Evolutionary conservation across 2,113 vertebrate genomes (phyloP).

Genomic region (Oncorhynchus masou): DNA sequence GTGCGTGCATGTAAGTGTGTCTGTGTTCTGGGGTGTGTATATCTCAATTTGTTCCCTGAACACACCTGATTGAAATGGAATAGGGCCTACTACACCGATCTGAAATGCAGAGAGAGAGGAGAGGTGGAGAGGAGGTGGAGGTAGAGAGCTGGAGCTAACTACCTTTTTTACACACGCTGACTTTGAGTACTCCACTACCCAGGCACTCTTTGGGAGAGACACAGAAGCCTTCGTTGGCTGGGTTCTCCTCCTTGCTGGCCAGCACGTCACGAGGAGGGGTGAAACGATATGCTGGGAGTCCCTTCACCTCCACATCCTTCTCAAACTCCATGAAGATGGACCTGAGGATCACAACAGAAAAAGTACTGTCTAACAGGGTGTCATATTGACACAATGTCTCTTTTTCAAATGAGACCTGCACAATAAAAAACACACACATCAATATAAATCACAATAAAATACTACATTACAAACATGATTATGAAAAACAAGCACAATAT

Average conservation of each 20-base stretch:
- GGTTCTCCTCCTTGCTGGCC: conserved; percentile 83
- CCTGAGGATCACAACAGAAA: conserved; percentile 59
- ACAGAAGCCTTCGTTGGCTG: conserved; percentile 91
- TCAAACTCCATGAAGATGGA: conserved; percentile 87
- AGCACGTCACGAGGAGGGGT: conserved; percentile 81
- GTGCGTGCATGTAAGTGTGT: too few relatives aligned
- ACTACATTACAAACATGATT: background rate
- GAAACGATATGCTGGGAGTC: conserved; percentile 85
- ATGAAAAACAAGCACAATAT: too few relatives aligned
- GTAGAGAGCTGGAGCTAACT: background rate
- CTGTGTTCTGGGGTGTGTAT: too few relatives aligned
- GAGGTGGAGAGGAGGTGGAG: background rate
- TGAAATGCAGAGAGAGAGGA: background rate
- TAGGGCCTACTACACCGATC: too few relatives aligned
- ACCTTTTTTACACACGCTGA: conserved; percentile 91
- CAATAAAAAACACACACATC: too few relatives aligned
- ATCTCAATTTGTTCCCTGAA: too few relatives aligned
- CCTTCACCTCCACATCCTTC: conserved; percentile 79
- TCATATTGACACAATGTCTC: too few relatives aligned
- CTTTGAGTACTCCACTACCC: conserved; percentile 85
- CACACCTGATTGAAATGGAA: background rate
- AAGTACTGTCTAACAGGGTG: too few relatives aligned
- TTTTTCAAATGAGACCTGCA: background rate
- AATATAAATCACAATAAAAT: too few relatives aligned
- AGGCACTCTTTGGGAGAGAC: conserved; percentile 80